Evolutionary conservation across 2,113 vertebrate species (phyloP).

Genomic region (Salvelinus fontinalis): DNA sequence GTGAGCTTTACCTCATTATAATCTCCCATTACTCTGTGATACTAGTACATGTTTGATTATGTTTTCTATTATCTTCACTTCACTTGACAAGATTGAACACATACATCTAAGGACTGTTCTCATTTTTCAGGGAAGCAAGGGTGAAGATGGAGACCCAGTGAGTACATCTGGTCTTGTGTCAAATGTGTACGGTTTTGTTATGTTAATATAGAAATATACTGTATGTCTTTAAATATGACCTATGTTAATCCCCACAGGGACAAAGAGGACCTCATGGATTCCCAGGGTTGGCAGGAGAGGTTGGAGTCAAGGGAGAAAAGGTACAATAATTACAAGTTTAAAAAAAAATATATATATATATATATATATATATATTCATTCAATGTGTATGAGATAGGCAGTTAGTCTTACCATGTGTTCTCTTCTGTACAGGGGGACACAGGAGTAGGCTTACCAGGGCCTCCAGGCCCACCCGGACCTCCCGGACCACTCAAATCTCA

Average conservation of each 20-base stretch:
- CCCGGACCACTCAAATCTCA: conserved; percentile 66
- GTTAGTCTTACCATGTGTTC: not conserved
- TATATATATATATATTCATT: not conserved
- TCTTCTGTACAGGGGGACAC: conserved; percentile 69
- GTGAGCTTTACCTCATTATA: conserved; percentile 56
- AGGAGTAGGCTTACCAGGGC: conserved; percentile 72
- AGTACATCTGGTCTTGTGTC: conserved; percentile 36
- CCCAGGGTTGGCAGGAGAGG: conserved; percentile 71
- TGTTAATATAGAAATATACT: not conserved
- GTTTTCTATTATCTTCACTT: not conserved
- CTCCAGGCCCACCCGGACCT: conserved; percentile 72
- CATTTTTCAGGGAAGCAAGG: conserved; percentile 64
- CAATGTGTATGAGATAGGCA: not conserved
- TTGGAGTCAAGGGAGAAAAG: conserved; percentile 80
- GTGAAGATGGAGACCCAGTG: conserved; percentile 68
- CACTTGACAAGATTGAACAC: not conserved
- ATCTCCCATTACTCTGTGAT: not conserved
- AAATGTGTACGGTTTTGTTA: not conserved
- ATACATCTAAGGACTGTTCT: too few species aligned
- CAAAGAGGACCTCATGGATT: conserved; percentile 61
- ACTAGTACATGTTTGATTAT: not conserved
- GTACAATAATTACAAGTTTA: conserved; percentile 42
- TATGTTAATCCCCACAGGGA: conserved; percentile 63
- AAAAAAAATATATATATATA: too few species aligned
- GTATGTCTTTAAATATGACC: not conserved